Evolutionary conservation across 2,888 invertebrate genomes (phyloP).

Genomic region (Phaedon cochleariae): DNA sequence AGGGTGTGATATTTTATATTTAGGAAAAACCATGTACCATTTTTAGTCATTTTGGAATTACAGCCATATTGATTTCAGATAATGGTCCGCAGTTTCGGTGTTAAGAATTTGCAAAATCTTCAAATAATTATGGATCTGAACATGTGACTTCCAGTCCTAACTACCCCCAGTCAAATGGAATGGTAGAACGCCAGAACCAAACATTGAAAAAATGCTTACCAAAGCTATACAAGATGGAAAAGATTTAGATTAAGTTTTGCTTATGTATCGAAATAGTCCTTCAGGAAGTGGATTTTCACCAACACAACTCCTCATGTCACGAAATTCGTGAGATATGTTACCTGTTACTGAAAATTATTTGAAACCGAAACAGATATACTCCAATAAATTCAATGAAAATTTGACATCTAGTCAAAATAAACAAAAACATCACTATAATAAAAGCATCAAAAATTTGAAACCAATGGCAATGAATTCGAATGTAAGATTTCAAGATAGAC

Average conservation of each 20-base stretch:
- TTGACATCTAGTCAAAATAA: constrained; percentile 4
- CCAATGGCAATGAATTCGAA: constrained; percentile 9
- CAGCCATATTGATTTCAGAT: constrained; percentile 20
- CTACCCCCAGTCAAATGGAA: not conserved
- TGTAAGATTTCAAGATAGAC: constrained; percentile 7
- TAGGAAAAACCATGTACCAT: not conserved
- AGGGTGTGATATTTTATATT: constrained; percentile 6
- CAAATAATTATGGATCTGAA: not conserved
- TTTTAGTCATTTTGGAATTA: constrained; percentile 16
- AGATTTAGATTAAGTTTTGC: constrained; percentile 3
- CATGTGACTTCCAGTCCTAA: not conserved
- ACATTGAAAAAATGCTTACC: not conserved
- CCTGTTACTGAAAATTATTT: not conserved
- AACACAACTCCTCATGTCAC: constrained; percentile 16
- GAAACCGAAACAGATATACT: not conserved
- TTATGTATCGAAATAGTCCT: constrained; percentile 10
- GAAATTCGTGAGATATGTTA: not conserved
- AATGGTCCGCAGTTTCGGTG: constrained; percentile 3
- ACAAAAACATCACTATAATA: constrained; percentile 12
- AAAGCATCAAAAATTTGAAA: constrained; percentile 3
- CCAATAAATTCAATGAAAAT: constrained; percentile 5
- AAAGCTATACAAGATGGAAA: constrained; percentile 3
- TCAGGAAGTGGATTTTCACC: constrained; percentile 6
- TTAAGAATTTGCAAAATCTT: not conserved
- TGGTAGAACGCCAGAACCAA: constrained; percentile 1